Conservation (phyloP, 2,888 invertebrate genomes). For the Cephus nigrinus region DNA sequence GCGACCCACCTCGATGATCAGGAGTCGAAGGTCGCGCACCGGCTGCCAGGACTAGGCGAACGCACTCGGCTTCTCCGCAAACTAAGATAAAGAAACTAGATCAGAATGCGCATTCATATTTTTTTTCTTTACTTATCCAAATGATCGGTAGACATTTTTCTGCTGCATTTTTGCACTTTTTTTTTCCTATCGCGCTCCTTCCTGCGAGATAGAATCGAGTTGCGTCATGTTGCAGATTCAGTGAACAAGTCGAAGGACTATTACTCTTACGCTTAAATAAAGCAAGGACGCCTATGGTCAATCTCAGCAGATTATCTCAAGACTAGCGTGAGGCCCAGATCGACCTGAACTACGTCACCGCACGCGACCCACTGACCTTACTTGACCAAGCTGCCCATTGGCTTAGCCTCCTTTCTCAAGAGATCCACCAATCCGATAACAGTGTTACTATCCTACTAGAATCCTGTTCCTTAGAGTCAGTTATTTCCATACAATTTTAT, state of each 20-base stretch:
- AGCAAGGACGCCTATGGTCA: conserved; percentile 44
- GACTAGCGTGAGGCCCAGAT: conserved; percentile 29
- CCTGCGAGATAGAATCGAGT: not conserved
- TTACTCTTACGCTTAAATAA: conserved; percentile 34
- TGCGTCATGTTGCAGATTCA: not conserved
- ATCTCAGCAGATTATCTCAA: conserved; percentile 43
- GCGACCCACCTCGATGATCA: conserved; percentile 95
- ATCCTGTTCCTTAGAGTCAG: not conserved
- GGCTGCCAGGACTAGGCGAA: conserved; percentile 84
- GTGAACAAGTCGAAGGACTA: not conserved
- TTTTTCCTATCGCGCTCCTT: not conserved
- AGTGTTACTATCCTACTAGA: not conserved
- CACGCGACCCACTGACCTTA: conserved; percentile 60
- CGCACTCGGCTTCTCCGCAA: conserved; percentile 91
- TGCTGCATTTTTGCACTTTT: not conserved
- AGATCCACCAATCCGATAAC: not conserved
- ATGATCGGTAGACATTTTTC: not conserved
- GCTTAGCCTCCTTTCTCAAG: not conserved
- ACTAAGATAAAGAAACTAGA: conserved; percentile 69
- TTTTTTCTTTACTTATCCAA: not conserved
- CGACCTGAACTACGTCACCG: conserved; percentile 10
- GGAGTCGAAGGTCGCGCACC: conserved; percentile 90
- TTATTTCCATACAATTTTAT: not conserved
- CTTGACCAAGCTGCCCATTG: conserved; percentile 22
- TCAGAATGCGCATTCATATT: not conserved